Percentiles rank a stretch among this genome's conserved stretches.
Evolutionary conservation across 1,140 invertebrate genomes (phyloP).

Genomic region (Drosophila serrata): DNA sequence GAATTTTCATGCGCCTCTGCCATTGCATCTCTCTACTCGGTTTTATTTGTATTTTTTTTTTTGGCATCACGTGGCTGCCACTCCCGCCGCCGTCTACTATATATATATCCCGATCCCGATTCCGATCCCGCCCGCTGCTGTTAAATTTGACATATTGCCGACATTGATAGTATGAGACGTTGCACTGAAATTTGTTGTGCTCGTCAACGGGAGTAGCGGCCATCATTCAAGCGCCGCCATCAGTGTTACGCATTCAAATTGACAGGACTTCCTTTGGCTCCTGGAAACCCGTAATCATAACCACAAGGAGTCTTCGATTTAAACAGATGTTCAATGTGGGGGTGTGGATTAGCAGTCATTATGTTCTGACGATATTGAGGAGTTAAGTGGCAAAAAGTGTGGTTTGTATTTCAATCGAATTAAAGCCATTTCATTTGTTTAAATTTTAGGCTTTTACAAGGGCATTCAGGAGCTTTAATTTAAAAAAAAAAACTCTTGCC

Average conservation of each 20-base stretch:
- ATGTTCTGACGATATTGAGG: background rate
- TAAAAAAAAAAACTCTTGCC: background rate
- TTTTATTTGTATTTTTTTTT: conserved; percentile 52
- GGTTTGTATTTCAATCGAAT: background rate
- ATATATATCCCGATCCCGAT: conserved; percentile 14
- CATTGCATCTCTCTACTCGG: conserved; percentile 46
- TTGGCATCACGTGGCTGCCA: conserved; percentile 68
- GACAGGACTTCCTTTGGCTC: conserved; percentile 3
- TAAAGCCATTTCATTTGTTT: background rate
- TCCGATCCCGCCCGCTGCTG: conserved; percentile 45
- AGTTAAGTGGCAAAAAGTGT: background rate
- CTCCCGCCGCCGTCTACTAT: conserved; percentile 29
- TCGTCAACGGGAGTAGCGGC: conserved; percentile 72
- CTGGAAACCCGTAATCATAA: background rate
- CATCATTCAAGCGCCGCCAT: conserved; percentile 59
- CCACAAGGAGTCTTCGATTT: conserved; percentile 18
- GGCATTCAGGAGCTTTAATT: background rate
- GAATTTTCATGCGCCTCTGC: conserved; percentile 69
- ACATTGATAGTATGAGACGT: conserved; percentile 79
- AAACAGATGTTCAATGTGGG: conserved; percentile 27
- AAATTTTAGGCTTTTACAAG: too few relatives aligned
- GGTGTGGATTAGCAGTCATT: background rate
- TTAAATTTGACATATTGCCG: conserved; percentile 80
- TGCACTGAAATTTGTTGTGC: conserved; percentile 78
- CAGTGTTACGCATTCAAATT: conserved; percentile 52